Base-by-base conservation (phyloP, 2,797 vertebrate species). In the Eulemur coronatus region DNA sequence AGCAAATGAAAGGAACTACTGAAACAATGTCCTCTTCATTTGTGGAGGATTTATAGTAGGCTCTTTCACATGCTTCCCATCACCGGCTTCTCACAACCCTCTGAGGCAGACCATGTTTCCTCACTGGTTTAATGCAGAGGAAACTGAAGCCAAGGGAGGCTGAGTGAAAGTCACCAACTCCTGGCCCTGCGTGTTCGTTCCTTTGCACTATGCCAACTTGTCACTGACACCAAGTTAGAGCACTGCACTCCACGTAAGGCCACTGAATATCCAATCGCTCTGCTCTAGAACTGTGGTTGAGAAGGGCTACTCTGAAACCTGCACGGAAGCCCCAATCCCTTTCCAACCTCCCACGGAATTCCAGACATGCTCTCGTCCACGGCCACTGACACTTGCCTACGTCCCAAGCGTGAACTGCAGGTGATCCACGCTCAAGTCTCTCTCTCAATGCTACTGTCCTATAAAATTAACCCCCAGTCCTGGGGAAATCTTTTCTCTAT, bases 31-130 rank as follows among this genome's bases (percentile, higher is more conserved):
- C 30, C 22, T 43, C 13, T 50, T 14, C 0, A 14, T 2, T 15
- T 13, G n/a, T 0, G 7, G 5, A 7, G 0, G 30, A 24, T 48
- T 33, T 30, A 5, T 0, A 35, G 11, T 0, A 12, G 43, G 11
- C 4, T 10, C 13, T n/a, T 59, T 4, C n/a, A 12, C 26, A 14
- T 0, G 7, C 43, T 38, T n/a, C 52, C 0, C 4, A 0, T 0
- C 18, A 13, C 63, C 28, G 18, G 57, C 67, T 63, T 28, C 85
- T 46, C 81, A 2, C 5, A 7, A 7, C 4, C 70, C 33, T 20
- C 81, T 7, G 8, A 70, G 79, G 28, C 52, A 48, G 65, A 50
- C 24, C 6, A 13, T 2, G 26, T 8, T 14, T 50, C 70, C 22
- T 76, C n/a, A 0, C 35, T n/a, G 8, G 3, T 33, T 65, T 59